These are phyloP conservation scores for Bovichtus variegatus DNA, from an alignment of 2,797 vertebrate species.

Conservation along the genomic window DNA sequence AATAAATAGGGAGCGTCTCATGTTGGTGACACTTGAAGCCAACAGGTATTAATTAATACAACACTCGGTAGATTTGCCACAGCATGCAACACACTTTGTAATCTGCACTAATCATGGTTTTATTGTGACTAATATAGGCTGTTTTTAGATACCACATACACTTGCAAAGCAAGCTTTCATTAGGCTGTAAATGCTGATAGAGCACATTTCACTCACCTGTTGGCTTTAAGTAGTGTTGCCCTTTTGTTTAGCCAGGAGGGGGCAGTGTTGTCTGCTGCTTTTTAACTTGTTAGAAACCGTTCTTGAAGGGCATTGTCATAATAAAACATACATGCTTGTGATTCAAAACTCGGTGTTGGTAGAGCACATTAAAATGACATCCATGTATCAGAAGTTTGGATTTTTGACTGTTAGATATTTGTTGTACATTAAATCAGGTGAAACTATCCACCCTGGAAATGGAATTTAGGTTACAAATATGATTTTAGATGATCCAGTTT, in stretches of 20 bases:
- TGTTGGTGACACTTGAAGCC: constrained; percentile 69
- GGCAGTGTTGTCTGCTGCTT: constrained; percentile 61
- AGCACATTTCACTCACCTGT: constrained; percentile 57
- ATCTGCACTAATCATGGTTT: constrained; percentile 52
- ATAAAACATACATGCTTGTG: constrained; percentile 44
- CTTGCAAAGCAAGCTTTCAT: constrained; percentile 20
- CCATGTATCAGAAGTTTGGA: constrained; percentile 29
- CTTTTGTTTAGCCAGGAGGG: constrained; percentile 54
- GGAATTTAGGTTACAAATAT: constrained; percentile 17
- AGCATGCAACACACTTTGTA: constrained; percentile 73
- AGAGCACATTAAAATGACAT: constrained; percentile 21
- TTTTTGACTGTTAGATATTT: constrained; percentile 37
- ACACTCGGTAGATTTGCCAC: constrained; percentile 54
- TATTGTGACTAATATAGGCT: constrained; percentile 48
- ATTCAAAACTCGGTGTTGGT: constrained; percentile 32
- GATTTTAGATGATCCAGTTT: constrained; percentile 5
- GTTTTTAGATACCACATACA: constrained; percentile 46
- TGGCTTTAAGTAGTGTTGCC: constrained; percentile 66
- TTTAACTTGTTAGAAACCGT: constrained; percentile 14
- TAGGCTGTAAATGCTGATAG: constrained; percentile 37
- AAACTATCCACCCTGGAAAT: constrained; percentile 39
- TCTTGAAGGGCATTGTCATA: constrained; percentile 38
- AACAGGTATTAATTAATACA: constrained; percentile 49
- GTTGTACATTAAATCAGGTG: constrained; percentile 40
- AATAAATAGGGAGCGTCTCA: constrained; percentile 87